Base-by-base conservation (phyloP, 2,797 vertebrate genomes). In the Crocidura indochinensis region DNA sequence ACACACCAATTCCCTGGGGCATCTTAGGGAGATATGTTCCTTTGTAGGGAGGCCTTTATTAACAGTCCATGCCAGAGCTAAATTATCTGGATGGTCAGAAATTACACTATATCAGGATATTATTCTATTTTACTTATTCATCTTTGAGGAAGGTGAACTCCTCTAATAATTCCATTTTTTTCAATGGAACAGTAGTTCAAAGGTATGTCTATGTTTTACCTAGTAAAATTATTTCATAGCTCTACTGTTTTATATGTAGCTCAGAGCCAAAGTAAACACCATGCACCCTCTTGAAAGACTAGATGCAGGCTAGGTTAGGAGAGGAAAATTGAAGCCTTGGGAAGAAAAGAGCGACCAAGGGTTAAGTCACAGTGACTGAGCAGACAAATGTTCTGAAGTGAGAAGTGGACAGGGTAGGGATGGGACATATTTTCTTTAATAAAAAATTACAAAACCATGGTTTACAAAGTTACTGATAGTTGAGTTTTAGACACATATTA, bases 81-180 rank as follows among this genome's bases (percentile, higher is more conserved):
- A 67, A 69, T 64, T 56, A 24, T 72, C 64, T 24, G 31, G 22
- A 67, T 60, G 51, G 22, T 72, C 27, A 77, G 51, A 51, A 72
- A 47, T 78, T 46, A 65, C 80, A 91, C 65, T 15, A 78, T 73
- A 77, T 80, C 6, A 53, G 51, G 10, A 84, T 78, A 83, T 9
- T 79, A 29, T 20, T 94, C 64, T 65, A 65, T 19, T 78, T 65
- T n/a, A 92, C 27, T 82, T 11, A 69, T 82, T 83, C 20, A 44
- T 74, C 29, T 79, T 68, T 83, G 46, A 0, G 74, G 27, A 91
- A 91, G 46, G 47, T 29, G 19, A 38, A 64, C 71, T 75, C 26
- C 56, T 86, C 44, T 79, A 9, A 3, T 60, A 44, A 72, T 75
- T 92, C 47, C 27, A 49, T 46, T 80, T 86, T 38, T 19, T 71